These are phyloP conservation scores for Rafetus swinhoei DNA, from an alignment of 2,113 vertebrate species.

Conservation along the genomic window DNA sequence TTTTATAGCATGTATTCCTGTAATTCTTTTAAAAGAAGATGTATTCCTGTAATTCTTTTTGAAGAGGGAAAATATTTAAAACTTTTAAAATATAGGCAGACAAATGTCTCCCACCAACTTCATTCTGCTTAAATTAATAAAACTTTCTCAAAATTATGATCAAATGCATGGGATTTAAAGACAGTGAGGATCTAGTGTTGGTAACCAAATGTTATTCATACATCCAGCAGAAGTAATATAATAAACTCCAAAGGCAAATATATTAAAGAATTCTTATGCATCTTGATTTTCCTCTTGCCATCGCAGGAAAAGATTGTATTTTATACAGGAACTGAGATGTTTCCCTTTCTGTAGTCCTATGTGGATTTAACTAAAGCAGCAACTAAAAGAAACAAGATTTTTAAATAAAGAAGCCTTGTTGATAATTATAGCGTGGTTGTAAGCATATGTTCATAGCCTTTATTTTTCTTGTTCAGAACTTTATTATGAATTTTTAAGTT, in stretches of 20 bases:
- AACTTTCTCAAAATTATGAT: constrained; percentile 14
- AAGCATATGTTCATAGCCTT: constrained; percentile 24
- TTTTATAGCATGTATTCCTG: accelerated
- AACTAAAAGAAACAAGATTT: constrained; percentile 64
- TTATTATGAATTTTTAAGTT: constrained; percentile 61
- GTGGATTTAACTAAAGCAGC: constrained; percentile 62
- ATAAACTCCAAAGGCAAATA: constrained; percentile 60
- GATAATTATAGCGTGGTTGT: constrained; percentile 56
- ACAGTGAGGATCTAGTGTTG: constrained; percentile 23
- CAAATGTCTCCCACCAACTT: background rate
- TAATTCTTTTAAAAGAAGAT: background rate
- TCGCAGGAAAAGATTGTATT: constrained; percentile 52
- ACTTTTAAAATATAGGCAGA: background rate
- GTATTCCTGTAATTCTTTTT: background rate
- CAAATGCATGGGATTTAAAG: constrained; percentile 44
- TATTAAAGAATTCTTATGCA: constrained; percentile 62
- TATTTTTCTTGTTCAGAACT: constrained; percentile 68
- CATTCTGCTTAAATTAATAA: constrained; percentile 51
- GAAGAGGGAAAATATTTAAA: background rate
- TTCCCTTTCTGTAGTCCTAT: constrained; percentile 66
- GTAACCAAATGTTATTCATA: constrained; percentile 57
- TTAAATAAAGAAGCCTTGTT: constrained; percentile 70
- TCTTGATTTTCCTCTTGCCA: constrained; percentile 58
- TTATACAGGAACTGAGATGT: constrained; percentile 65
- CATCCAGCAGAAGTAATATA: constrained; percentile 55